A percentile compares a stretch with the other conserved stretches of the same genome.
phyloP scores from a whole-genome alignment of 2,113 vertebrate species.

The Hippolais icterina region DNA sequence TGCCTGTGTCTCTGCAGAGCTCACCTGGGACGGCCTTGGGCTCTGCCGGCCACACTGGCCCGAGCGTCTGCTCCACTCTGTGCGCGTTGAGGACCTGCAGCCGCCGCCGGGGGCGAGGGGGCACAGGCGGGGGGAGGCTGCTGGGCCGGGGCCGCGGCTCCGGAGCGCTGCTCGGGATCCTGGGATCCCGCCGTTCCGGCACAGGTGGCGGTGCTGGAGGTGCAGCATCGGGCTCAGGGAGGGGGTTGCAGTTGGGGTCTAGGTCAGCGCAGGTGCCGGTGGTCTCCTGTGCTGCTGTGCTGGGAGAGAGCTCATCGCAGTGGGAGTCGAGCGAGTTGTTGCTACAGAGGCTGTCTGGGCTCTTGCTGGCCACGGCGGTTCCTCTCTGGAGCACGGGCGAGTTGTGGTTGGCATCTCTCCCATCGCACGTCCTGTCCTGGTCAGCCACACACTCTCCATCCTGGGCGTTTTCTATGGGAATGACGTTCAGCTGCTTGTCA shows the following conservation, averaged over 20 bases:
- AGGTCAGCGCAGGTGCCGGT: background rate
- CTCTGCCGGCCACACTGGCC: fast-evolving
- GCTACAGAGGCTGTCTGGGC: conserved; percentile 74
- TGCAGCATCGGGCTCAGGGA: background rate
- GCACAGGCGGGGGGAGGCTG: background rate
- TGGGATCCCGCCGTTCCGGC: background rate
- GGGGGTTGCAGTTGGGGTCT: conserved; percentile 76
- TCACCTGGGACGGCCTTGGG: background rate
- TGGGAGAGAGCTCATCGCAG: background rate
- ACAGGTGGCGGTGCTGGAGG: fast-evolving
- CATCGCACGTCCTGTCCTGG: background rate
- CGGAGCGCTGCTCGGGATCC: background rate
- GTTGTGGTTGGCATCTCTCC: background rate
- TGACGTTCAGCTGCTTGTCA: conserved; percentile 15
- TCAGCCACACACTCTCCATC: background rate
- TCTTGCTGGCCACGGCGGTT: background rate
- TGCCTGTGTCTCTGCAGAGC: background rate
- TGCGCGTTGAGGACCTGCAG: conserved; percentile 13
- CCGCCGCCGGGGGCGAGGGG: conserved; percentile 33
- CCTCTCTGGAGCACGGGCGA: fast-evolving
- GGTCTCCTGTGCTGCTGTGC: fast-evolving
- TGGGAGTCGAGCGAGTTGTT: conserved; percentile 27
- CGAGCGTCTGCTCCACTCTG: background rate
- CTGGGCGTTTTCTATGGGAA: conserved; percentile 12
- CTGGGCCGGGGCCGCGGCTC: background rate